phyloP scores from a whole-genome alignment of 2,888 invertebrate species.

The Thymelicus sylvestris region DNA sequence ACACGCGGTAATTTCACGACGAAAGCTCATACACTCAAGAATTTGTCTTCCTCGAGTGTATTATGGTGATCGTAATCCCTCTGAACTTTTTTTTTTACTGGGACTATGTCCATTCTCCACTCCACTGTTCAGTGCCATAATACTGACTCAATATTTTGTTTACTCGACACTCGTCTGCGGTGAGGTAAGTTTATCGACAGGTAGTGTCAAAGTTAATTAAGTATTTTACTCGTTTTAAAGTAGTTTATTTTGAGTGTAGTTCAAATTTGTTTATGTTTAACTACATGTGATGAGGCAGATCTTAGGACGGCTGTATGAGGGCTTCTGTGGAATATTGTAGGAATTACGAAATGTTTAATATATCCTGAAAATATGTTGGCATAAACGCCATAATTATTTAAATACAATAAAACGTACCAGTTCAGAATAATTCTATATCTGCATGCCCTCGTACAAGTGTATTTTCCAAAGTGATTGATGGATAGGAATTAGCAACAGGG shows the following conservation, averaged over 20 bases:
- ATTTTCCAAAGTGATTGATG: neutral
- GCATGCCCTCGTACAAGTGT: neutral
- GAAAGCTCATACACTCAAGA: no score
- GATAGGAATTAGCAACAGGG: neutral
- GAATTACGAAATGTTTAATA: no score
- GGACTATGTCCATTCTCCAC: neutral
- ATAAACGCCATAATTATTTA: no score
- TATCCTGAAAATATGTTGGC: no score
- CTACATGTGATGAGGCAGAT: neutral
- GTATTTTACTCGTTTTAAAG: slow-evolving; percentile 6
- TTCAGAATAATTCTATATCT: no score
- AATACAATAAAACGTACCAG: neutral
- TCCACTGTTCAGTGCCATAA: neutral
- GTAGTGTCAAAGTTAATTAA: slow-evolving; percentile 10
- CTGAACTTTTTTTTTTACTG: no score
- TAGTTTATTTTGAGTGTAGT: slow-evolving; percentile 18
- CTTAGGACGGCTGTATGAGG: neutral
- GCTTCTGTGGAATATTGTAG: neutral
- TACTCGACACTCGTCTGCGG: neutral
- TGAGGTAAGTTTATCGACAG: neutral
- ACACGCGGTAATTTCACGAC: no score
- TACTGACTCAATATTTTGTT: neutral
- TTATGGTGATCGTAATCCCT: no score
- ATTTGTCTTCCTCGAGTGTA: no score
- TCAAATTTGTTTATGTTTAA: slow-evolving; percentile 15